phyloP scores from a whole-genome alignment of 1,140 invertebrate species.

The Habropoda laboriosa region DNA sequence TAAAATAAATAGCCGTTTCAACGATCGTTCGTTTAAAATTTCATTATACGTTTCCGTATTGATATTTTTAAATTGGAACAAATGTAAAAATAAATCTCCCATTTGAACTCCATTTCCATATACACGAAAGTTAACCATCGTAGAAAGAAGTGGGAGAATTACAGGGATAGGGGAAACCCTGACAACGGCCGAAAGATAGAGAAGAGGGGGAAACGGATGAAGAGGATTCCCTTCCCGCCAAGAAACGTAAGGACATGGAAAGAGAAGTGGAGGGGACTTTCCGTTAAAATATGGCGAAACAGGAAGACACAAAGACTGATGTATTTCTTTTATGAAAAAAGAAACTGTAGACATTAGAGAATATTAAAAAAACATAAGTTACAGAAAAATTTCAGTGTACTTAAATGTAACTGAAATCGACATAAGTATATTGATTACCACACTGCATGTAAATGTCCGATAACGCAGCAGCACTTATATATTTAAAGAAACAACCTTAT shows the following conservation, averaged over 20 bases:
- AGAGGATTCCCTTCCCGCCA: slow-evolving; percentile 59
- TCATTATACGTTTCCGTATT: no score
- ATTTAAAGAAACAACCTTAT: neutral
- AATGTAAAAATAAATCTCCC: neutral
- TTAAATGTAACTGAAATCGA: neutral
- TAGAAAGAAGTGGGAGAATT: slow-evolving; percentile 7
- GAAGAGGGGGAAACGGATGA: slow-evolving; percentile 37
- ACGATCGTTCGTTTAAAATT: neutral
- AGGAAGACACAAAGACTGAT: slow-evolving; percentile 48
- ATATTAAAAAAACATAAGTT: neutral
- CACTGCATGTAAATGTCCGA: neutral
- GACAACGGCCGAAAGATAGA: slow-evolving; percentile 18
- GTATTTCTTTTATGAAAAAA: neutral
- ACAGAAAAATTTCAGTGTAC: neutral
- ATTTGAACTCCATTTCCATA: neutral
- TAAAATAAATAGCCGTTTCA: slow-evolving; percentile 13
- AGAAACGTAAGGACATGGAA: slow-evolving; percentile 47
- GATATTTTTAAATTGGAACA: neutral
- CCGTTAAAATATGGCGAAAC: slow-evolving; percentile 54
- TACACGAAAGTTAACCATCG: neutral
- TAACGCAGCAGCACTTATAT: neutral
- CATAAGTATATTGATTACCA: neutral
- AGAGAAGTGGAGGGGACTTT: slow-evolving; percentile 38
- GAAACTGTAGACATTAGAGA: no score
- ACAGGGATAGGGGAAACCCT: neutral